These are phyloP conservation scores for Plotosus lineatus DNA, from an alignment of 2,113 vertebrate genomes.

Conservation along the genomic window DNA sequence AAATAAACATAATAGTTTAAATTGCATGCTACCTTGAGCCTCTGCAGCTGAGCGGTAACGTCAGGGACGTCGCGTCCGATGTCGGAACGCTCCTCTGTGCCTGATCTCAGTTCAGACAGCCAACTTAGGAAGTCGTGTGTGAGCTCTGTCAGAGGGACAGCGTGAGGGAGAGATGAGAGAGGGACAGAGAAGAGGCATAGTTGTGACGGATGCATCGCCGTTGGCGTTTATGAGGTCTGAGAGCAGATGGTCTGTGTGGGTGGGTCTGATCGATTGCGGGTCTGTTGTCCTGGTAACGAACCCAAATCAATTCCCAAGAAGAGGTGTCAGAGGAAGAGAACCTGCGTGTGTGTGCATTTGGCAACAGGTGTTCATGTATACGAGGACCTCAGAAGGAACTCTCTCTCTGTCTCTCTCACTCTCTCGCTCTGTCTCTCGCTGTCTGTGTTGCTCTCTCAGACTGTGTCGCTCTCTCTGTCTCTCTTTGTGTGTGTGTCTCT, in stretches of 20 bases:
- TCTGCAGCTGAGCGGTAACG: slow-evolving; percentile 78
- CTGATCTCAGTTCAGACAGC: slow-evolving; percentile 76
- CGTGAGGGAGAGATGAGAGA: slow-evolving; percentile 12
- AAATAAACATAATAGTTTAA: background rate
- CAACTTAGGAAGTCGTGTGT: slow-evolving; percentile 85
- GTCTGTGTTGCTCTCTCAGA: too few relatives aligned
- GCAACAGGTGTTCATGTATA: background rate
- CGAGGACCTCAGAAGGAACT: background rate
- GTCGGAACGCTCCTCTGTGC: slow-evolving; percentile 77
- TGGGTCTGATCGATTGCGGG: too few relatives aligned
- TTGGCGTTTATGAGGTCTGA: slow-evolving; percentile 39
- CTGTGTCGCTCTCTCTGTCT: too few relatives aligned
- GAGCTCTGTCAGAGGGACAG: slow-evolving; percentile 70
- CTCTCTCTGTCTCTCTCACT: background rate
- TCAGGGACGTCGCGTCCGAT: slow-evolving; percentile 78
- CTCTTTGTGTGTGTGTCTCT: too few relatives aligned
- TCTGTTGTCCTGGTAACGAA: slow-evolving; percentile 71
- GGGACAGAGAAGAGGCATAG: slow-evolving; percentile 10
- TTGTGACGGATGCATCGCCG: slow-evolving; percentile 46
- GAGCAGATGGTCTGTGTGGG: slow-evolving; percentile 70
- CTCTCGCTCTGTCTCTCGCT: too few relatives aligned
- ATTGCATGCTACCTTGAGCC: slow-evolving; percentile 79
- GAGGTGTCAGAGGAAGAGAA: slow-evolving; percentile 61
- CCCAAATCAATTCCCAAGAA: slow-evolving; percentile 64
- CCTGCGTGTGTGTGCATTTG: slow-evolving; percentile 11